A percentile compares a stretch with the other conserved stretches of the same genome.
Evolutionary conservation across 2,113 vertebrate genomes (phyloP).

Genomic region (Octodon degus): DNA sequence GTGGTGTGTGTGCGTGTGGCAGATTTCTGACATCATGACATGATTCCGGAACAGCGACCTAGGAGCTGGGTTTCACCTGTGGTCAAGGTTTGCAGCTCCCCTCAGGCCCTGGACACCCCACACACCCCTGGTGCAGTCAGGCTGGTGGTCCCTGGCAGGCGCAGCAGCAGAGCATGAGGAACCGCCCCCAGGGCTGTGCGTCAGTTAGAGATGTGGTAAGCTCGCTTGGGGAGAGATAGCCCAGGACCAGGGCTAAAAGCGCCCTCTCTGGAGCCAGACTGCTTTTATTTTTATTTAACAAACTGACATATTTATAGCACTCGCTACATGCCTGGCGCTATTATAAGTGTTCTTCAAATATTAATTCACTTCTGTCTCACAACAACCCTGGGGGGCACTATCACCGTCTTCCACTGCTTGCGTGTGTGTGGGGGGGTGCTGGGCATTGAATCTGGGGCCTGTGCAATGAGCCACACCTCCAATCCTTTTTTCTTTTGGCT

Average conservation of each 20-base stretch:
- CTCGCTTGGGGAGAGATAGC: not conserved
- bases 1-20: not conserved
- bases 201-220: not conserved
- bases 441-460: not conserved
- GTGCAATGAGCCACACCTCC: not conserved
- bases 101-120: not conserved
- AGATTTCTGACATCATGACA: not conserved
- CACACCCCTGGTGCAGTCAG: not conserved
- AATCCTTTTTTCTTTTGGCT: not conserved
- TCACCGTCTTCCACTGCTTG: not conserved
- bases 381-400: not conserved
- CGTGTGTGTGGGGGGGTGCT: not conserved
- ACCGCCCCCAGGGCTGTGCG: not conserved
- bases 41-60: not conserved
- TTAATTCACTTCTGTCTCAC: constrained; percentile 66
- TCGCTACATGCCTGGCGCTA: constrained; percentile 17
- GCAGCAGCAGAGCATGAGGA: not conserved
- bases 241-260: not conserved
- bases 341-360: constrained; percentile 63
- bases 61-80: not conserved
- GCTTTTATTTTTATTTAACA: constrained; percentile 60
- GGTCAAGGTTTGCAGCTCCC: not conserved
- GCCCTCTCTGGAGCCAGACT: not conserved
- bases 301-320: constrained; percentile 50
- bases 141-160: not conserved